Evolutionary conservation across 2,888 invertebrate species (phyloP).

Genomic region (Aleiodes testaceus): DNA sequence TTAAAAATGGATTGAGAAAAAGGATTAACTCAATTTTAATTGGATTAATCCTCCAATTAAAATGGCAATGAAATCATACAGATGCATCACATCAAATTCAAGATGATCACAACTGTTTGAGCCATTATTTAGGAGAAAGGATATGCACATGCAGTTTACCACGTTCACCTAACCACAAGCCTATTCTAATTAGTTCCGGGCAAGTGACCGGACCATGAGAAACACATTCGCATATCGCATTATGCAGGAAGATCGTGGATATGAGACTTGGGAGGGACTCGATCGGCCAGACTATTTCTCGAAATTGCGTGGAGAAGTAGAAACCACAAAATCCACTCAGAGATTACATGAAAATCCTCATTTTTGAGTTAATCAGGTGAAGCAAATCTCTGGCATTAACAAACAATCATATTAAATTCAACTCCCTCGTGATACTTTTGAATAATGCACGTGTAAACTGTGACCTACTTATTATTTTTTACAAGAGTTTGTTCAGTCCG

Average conservation of each 20-base stretch:
- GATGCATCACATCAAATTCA: no score
- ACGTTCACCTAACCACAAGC: neutral
- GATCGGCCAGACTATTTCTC: no score
- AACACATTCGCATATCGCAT: constrained; percentile 20
- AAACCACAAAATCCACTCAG: neutral
- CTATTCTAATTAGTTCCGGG: constrained; percentile 25
- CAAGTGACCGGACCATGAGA: constrained; percentile 1
- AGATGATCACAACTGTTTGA: no score
- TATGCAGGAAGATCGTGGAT: constrained; percentile 11
- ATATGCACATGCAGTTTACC: no score
- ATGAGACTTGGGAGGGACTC: neutral
- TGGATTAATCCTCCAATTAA: no score
- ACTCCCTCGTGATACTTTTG: constrained; percentile 8
- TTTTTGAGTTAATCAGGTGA: constrained; percentile 2
- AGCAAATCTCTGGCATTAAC: constrained; percentile 16
- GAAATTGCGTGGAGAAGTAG: constrained; percentile 13
- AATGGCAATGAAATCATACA: no score
- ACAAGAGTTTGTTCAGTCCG: constrained; percentile 8
- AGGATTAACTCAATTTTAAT: no score
- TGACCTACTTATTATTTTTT: constrained; percentile 12
- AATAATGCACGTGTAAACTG: constrained; percentile 26
- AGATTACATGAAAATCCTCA: constrained; percentile 11
- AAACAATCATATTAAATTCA: constrained; percentile 30
- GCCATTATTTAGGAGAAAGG: no score
- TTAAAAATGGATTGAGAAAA: no score